Conservation (phyloP, 1,140 invertebrate species). For the Micrasema minimum region DNA sequence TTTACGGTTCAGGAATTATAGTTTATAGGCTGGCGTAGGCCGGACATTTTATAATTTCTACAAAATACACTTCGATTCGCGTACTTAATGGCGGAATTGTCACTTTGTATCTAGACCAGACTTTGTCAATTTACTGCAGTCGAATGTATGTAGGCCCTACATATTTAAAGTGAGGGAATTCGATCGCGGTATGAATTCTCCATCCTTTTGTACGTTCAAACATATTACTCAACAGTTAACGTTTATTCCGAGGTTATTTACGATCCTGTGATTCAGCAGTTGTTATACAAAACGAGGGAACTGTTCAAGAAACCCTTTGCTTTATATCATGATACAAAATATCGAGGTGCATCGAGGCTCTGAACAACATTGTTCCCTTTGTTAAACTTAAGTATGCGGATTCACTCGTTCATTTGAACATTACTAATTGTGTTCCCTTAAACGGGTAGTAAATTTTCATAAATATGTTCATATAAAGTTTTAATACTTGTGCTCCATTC, state of each 20-base stretch:
- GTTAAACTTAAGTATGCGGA: neutral
- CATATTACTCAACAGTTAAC: slow-evolving; percentile 9
- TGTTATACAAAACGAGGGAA: neutral
- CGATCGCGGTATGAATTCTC: neutral
- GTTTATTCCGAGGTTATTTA: slow-evolving; percentile 2
- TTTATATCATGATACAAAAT: neutral
- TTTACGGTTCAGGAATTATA: no score
- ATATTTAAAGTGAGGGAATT: neutral
- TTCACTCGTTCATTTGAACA: neutral
- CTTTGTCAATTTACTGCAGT: neutral
- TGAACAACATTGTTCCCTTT: no score
- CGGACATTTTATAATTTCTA: no score
- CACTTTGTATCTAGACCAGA: slow-evolving; percentile 5
- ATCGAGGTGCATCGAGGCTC: neutral
- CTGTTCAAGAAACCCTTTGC: neutral
- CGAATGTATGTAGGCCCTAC: neutral
- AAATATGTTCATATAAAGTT: neutral
- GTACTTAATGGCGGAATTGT: neutral
- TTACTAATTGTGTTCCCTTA: neutral
- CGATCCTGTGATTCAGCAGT: neutral
- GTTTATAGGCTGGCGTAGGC: no score
- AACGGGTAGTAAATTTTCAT: neutral
- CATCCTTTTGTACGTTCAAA: neutral
- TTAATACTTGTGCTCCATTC: neutral
- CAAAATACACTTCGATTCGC: no score